phyloP scores from a whole-genome alignment of 2,888 invertebrate genomes.

The Perithous albicinctus region DNA sequence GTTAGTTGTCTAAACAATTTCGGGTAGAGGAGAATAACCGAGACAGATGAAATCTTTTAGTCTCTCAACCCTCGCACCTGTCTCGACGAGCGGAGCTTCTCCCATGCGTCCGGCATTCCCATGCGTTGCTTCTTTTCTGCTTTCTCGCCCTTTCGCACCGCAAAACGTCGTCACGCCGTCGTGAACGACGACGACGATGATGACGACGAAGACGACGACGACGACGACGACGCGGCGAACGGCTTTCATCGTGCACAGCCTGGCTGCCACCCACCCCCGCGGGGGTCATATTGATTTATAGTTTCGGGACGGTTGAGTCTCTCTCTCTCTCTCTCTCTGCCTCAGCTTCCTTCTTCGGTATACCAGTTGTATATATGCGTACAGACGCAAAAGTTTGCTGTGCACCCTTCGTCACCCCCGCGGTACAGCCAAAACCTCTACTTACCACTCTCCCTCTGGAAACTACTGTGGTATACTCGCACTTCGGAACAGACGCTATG shows the following conservation, averaged over 20 bases:
- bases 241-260: slow-evolving; percentile 58
- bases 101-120: slow-evolving; percentile 24
- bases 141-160: slow-evolving; percentile 17
- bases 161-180: slow-evolving; percentile 33
- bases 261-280: slow-evolving; percentile 46
- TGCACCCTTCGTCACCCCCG: slow-evolving; percentile 51
- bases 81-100: neutral
- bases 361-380: slow-evolving; percentile 9
- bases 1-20: slow-evolving; percentile 3
- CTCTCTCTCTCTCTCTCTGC: no score
- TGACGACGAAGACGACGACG: no score
- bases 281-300: slow-evolving; percentile 66
- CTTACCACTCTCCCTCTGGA: slow-evolving; percentile 3
- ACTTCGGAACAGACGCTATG: neutral
- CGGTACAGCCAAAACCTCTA: slow-evolving; percentile 30
- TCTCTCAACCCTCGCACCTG: slow-evolving; percentile 49
- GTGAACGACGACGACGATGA: slow-evolving; percentile 41
- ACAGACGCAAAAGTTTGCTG: slow-evolving; percentile 51
- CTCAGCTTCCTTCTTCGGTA: slow-evolving; percentile 55
- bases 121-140: neutral
- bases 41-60: slow-evolving; percentile 20
- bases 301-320: slow-evolving; percentile 59
- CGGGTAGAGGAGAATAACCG: neutral
- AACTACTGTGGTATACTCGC: slow-evolving; percentile 10
- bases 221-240: slow-evolving; percentile 38